phyloP scores from a whole-genome alignment of 2,797 vertebrate genomes.

The Typhlichthys eigenmanni region DNA sequence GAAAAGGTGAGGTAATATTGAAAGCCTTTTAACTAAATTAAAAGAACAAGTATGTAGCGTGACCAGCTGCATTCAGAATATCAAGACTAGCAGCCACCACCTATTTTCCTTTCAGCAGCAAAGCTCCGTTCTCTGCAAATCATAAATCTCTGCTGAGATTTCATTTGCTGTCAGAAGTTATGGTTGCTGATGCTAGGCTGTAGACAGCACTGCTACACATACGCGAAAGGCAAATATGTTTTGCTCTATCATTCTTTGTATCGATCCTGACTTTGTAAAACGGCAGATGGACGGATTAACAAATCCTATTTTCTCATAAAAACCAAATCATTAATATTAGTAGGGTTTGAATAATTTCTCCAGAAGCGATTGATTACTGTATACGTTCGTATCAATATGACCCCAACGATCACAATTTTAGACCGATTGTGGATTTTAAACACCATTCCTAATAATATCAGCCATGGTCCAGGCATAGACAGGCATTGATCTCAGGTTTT shows the following conservation, averaged over 20 bases:
- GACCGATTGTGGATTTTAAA: too few relatives aligned
- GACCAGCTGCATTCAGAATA: constrained; percentile 6
- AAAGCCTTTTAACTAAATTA: constrained; percentile 35
- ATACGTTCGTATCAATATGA: too few relatives aligned
- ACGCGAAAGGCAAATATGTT: too few relatives aligned
- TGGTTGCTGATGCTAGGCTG: constrained; percentile 12
- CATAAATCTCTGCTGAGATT: constrained; percentile 15
- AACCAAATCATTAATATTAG: too few relatives aligned
- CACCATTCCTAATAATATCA: neutral
- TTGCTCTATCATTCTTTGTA: too few relatives aligned
- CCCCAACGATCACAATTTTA: too few relatives aligned
- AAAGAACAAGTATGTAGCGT: constrained; percentile 16
- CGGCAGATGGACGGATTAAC: too few relatives aligned
- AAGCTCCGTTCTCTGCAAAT: constrained; percentile 16
- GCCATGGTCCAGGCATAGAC: neutral
- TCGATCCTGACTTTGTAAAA: too few relatives aligned
- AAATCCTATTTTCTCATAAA: too few relatives aligned
- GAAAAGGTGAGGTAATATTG: constrained; percentile 8
- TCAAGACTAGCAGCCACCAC: constrained; percentile 4
- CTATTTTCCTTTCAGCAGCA: constrained; percentile 6
- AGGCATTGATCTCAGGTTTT: too few relatives aligned
- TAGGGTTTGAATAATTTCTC: too few relatives aligned
- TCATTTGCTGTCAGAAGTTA: constrained; percentile 19
- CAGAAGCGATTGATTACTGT: too few relatives aligned
- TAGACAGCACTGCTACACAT: neutral